Evolutionary conservation across 2,797 vertebrate species (phyloP), one percentile per base, ranked within the genome.

Genomic region (Notoglanidium macrostoma): DNA sequence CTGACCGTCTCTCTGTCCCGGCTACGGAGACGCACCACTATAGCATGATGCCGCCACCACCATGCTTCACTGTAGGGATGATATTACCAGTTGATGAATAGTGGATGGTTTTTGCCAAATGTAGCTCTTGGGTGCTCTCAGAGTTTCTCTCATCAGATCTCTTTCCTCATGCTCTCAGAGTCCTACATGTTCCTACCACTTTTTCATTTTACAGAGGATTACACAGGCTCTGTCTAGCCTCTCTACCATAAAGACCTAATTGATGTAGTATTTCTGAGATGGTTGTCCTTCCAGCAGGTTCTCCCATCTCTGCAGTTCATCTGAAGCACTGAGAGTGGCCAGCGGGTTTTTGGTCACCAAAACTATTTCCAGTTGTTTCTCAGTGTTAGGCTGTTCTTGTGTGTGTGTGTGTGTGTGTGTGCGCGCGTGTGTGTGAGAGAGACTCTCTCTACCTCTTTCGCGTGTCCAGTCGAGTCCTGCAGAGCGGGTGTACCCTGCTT

Each of bases 401-500:
- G 65, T 40, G 74, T 51, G 61, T n/a, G 10, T 54, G 19, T 67
- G 29, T n/a, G 26, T 10, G 51, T 1, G 29, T 4, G 26, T 15
- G 7, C 0, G n/a, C 3, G 23, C 0, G 23, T 14, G 67, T 23
- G 23, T 1, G 44, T 46, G 46, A 49, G 46, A 49, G 35, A 51
- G 26, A 76, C 9, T 14, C n/a, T 32, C 54, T 63, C 15, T 87
- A 88, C 91, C 84, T 91, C 90, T 55, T 88, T 3, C 54, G 90
- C 78, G 80, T 76, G 87, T 87, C 78, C 86, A 12, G 89, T 73
- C 74, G 92, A 89, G 79, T 92, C 61, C 40, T 93, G 92, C 67
- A 90, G 79, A 0, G 93, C 92, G 0, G 95, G 85, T 85, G 89
- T 94, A 93, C 0, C 92, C 94, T 54, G 67, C 85, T 26, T 77